Percentiles rank a stretch among this genome's conserved stretches.
phyloP scores from a whole-genome alignment of 2,113 vertebrate species.

The Pedetes capensis region DNA sequence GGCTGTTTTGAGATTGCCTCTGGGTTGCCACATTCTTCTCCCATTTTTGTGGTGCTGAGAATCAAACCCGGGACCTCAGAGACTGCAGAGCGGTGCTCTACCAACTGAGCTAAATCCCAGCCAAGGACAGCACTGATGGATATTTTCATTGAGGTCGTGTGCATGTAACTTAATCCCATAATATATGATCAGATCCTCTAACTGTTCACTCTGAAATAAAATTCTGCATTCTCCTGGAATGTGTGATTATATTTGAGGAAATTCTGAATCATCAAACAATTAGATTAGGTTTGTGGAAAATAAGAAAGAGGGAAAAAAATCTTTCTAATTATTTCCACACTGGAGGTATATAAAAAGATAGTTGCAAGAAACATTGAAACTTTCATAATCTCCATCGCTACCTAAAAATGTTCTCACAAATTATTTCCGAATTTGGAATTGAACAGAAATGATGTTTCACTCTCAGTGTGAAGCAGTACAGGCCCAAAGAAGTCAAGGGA shows the following conservation, averaged over 20 bases:
- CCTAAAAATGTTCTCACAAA: not conserved
- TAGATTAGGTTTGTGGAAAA: not conserved
- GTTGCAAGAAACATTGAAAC: not conserved
- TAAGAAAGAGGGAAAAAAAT: not conserved
- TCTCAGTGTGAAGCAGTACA: not conserved
- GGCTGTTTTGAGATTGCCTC: too few relatives aligned
- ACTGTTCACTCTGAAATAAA: not conserved
- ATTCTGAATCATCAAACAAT: not conserved
- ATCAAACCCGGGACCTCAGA: too few relatives aligned
- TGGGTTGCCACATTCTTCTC: too few relatives aligned
- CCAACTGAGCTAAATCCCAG: too few relatives aligned
- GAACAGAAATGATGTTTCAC: not conserved
- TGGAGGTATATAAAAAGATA: not conserved
- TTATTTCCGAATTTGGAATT: constrained; percentile 14
- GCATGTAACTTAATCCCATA: not conserved
- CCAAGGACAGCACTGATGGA: too few relatives aligned
- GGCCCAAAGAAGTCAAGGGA: not conserved
- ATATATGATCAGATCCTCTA: not conserved
- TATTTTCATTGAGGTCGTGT: not conserved
- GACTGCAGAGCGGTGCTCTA: too few relatives aligned
- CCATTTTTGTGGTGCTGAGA: too few relatives aligned
- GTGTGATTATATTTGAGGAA: not conserved
- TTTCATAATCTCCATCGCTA: not conserved
- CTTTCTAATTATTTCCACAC: not conserved
- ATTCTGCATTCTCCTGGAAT: not conserved